Evolutionary conservation across 1,140 invertebrate genomes (phyloP).

Genomic region (Brachystomella parvula): DNA sequence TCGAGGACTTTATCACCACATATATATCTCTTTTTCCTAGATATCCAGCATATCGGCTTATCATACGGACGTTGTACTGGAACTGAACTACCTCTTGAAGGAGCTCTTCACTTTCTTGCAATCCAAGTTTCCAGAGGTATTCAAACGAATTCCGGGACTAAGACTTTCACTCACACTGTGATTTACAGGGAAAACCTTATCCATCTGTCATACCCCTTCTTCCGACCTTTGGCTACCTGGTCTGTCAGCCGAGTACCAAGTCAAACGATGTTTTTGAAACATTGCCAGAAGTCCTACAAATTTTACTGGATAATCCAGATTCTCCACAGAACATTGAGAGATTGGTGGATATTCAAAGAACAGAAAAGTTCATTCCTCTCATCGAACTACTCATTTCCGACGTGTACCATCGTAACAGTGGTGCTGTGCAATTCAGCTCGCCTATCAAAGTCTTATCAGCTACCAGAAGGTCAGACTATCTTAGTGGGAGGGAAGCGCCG

Average conservation of each 20-base stretch:
- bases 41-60: not conserved
- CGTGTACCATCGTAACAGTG: slow-evolving; percentile 27
- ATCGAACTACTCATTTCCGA: slow-evolving; percentile 32
- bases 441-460: slow-evolving; percentile 19
- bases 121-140: no score
- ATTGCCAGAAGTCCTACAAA: slow-evolving; percentile 30
- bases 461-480: slow-evolving; percentile 32
- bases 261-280: slow-evolving; percentile 12
- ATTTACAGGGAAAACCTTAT: no score
- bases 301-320: slow-evolving; percentile 31
- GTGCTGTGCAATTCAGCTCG: slow-evolving; percentile 24
- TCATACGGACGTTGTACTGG: not conserved
- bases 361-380: slow-evolving; percentile 24
- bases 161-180: no score
- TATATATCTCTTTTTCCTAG: not conserved
- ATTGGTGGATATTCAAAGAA: slow-evolving; percentile 21
- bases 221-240: not conserved
- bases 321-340: slow-evolving; percentile 17
- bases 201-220: not conserved
- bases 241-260: not conserved
- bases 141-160: no score
- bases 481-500: slow-evolving; percentile 21
- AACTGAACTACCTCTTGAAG: not conserved
- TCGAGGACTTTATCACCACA: not conserved
- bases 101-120: not conserved